phyloP scores from a whole-genome alignment of 2,888 invertebrate genomes.

The Exocentrus adspersus region DNA sequence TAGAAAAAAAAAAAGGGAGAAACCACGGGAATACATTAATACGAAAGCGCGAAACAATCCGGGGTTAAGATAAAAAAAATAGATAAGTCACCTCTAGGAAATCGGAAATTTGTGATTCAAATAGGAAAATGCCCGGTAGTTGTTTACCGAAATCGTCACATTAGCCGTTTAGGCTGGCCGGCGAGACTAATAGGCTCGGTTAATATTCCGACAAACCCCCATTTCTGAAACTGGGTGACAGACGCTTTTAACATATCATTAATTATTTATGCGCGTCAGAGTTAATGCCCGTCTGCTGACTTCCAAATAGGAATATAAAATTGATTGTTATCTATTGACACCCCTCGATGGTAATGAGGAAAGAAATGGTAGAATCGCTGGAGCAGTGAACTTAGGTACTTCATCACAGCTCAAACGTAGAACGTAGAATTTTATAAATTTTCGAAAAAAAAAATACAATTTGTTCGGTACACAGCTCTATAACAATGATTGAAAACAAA shows the following conservation, averaged over 20 bases:
- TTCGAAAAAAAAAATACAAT: no score
- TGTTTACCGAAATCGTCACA: constrained; percentile 44
- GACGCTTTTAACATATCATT: constrained; percentile 50
- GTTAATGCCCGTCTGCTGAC: constrained; percentile 35
- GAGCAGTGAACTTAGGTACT: constrained; percentile 8
- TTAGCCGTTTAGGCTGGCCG: constrained; percentile 36
- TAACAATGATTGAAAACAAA: no score
- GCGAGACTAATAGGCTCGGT: constrained; percentile 39
- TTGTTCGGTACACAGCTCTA: no score
- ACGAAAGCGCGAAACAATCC: constrained; percentile 21
- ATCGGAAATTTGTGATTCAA: constrained; percentile 40
- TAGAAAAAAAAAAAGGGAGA: constrained; percentile 22
- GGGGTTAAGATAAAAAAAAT: constrained; percentile 26
- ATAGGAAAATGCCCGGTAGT: constrained; percentile 43
- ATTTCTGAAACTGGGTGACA: constrained; percentile 51
- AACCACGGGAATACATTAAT: constrained; percentile 29
- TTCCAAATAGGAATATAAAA: constrained; percentile 41
- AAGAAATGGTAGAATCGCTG: constrained; percentile 4
- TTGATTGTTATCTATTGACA: constrained; percentile 42
- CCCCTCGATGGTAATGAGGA: constrained; percentile 33
- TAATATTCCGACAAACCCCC: constrained; percentile 44
- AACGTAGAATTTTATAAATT: no score
- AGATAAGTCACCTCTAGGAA: constrained; percentile 34
- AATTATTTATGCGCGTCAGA: constrained; percentile 50
- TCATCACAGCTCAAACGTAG: no score